phyloP scores from a whole-genome alignment of 2,113 vertebrate species.

The Eretmodus cyanostictus region DNA sequence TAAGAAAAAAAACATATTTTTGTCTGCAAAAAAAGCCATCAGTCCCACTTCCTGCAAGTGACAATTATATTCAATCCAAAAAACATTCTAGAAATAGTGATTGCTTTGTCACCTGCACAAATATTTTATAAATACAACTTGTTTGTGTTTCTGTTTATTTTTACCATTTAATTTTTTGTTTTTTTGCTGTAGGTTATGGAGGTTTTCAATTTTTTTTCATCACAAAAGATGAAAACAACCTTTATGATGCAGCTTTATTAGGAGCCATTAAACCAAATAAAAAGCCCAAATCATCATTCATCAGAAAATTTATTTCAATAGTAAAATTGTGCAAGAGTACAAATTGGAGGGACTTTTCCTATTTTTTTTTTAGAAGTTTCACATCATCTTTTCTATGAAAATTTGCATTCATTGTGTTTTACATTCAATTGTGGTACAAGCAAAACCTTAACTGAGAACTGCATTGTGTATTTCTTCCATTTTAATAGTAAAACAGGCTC shows the following conservation, averaged over 20 bases:
- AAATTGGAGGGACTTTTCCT: background rate
- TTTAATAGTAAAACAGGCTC: background rate
- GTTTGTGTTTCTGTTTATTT: background rate
- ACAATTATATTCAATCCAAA: background rate
- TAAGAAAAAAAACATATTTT: background rate
- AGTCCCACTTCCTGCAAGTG: background rate
- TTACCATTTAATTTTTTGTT: background rate
- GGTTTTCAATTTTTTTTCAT: background rate
- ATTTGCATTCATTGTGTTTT: background rate
- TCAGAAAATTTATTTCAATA: slow-evolving; percentile 11
- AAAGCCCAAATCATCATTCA: background rate
- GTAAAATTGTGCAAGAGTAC: background rate
- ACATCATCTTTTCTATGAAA: background rate
- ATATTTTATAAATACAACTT: background rate
- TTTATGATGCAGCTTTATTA: background rate
- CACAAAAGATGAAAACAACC: background rate
- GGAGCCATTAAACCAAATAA: background rate
- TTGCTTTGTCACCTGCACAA: background rate
- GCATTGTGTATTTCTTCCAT: background rate
- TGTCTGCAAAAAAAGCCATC: background rate
- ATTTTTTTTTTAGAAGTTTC: background rate
- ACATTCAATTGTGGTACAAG: background rate
- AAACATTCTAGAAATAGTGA: background rate
- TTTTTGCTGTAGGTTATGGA: background rate
- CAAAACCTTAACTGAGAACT: background rate